phyloP scores from a whole-genome alignment of 2,797 vertebrate genomes.

The Brotula barbata region DNA sequence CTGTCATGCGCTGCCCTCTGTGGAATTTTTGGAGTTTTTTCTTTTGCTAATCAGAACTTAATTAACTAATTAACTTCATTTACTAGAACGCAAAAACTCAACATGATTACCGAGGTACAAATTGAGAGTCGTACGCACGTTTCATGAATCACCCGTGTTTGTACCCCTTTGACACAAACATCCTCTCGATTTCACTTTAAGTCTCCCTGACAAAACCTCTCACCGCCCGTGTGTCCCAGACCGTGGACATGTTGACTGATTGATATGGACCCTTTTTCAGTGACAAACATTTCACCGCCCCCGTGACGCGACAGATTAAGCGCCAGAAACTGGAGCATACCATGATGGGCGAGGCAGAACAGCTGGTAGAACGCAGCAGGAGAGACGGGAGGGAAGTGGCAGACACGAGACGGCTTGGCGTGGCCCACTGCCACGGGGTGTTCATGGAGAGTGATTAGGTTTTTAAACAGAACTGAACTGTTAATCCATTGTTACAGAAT shows the following conservation, averaged over 20 bases:
- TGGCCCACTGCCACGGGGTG: slow-evolving; percentile 64
- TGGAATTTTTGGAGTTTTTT: too few species aligned
- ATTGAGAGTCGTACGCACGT: too few species aligned
- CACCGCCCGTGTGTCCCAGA: slow-evolving; percentile 14
- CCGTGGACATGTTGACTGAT: too few species aligned
- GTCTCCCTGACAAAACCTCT: slow-evolving; percentile 13
- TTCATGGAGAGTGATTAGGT: slow-evolving; percentile 56
- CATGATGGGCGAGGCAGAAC: slow-evolving; percentile 57
- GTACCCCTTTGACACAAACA: too few species aligned
- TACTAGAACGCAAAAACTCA: too few species aligned
- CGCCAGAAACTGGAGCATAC: slow-evolving; percentile 56
- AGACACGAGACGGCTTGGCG: slow-evolving; percentile 64
- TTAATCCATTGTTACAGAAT: background rate
- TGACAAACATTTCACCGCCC: slow-evolving; percentile 30
- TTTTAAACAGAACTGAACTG: slow-evolving; percentile 4
- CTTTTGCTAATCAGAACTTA: too few species aligned
- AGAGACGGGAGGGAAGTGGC: slow-evolving; percentile 79
- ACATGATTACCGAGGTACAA: too few species aligned
- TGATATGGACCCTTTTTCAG: slow-evolving; percentile 1
- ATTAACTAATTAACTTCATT: too few species aligned
- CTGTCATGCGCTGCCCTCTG: too few species aligned
- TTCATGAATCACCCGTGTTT: too few species aligned
- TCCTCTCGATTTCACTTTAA: too few species aligned
- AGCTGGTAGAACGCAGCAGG: slow-evolving; percentile 53
- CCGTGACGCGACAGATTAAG: slow-evolving; percentile 21